A percentile compares a stretch with the other conserved stretches of the same genome.
Conservation (phyloP, 1,140 invertebrate species). For the Marisa cornuarietis region DNA sequence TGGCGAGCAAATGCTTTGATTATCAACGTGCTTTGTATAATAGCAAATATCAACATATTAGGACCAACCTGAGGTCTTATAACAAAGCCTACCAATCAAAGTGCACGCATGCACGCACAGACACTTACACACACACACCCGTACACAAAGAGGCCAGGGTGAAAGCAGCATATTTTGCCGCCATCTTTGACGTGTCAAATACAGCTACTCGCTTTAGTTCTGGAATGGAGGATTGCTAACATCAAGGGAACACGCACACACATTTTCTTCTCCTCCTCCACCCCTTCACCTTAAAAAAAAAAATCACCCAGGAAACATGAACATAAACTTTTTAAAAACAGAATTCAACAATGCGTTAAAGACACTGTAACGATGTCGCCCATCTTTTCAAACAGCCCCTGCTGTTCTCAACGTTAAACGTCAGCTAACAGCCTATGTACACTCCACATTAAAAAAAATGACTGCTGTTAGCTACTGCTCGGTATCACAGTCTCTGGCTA, state of each 20-base stretch:
- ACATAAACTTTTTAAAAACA: not conserved
- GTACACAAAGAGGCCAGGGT: not conserved
- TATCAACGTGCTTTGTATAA: not conserved
- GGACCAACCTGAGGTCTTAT: not conserved
- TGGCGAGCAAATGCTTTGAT: not conserved
- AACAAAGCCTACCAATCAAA: not conserved
- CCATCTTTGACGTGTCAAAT: not conserved
- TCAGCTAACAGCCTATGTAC: too few species aligned
- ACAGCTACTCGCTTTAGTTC: not conserved
- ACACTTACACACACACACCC: not conserved
- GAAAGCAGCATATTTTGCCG: not conserved
- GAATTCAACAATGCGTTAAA: not conserved
- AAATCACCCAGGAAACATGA: not conserved
- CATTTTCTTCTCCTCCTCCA: not conserved
- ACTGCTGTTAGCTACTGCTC: too few species aligned
- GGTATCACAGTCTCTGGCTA: too few species aligned
- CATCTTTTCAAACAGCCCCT: too few species aligned
- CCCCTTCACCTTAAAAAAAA: not conserved
- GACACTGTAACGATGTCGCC: too few species aligned
- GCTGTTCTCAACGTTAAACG: too few species aligned
- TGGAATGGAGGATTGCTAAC: not conserved
- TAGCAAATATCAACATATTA: too few species aligned
- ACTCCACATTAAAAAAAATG: too few species aligned
- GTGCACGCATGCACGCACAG: not conserved
- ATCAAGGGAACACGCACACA: not conserved